These are phyloP conservation scores for Xiphophorus birchmanni DNA, from an alignment of 2,797 vertebrate genomes.

Conservation along the genomic window DNA sequence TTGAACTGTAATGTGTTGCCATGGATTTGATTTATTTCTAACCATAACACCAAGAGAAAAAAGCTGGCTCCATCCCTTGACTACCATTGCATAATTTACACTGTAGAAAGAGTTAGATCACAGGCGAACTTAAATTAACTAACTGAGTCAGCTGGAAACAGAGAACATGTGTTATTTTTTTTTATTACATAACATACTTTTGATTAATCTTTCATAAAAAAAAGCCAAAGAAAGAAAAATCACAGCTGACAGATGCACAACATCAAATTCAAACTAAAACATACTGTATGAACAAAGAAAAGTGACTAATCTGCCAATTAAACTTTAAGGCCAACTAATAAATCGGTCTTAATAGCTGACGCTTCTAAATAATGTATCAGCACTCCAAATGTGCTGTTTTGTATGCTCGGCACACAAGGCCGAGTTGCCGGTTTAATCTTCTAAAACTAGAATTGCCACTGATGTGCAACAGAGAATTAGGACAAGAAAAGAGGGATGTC, in stretches of 20 bases:
- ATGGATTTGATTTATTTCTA: neutral
- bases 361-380: constrained; percentile 24
- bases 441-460: constrained; percentile 15
- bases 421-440: constrained; percentile 16
- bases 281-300: neutral
- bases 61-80: neutral
- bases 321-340: neutral
- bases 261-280: neutral
- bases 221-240: neutral
- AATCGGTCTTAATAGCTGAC: constrained; percentile 8
- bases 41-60: neutral
- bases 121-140: constrained; percentile 5
- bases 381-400: constrained; percentile 1
- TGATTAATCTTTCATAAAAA: constrained; percentile 11
- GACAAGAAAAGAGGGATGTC: constrained; percentile 11
- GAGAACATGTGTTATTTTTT: neutral
- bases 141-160: neutral
- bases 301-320: constrained; percentile 12
- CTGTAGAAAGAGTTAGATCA: neutral
- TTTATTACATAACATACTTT: constrained; percentile 4
- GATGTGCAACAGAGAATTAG: constrained; percentile 21
- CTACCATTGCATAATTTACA: constrained; percentile 3
- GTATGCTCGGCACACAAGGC: constrained; percentile 5
- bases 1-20: neutral
- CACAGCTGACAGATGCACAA: neutral